A percentile compares a stretch with the other conserved stretches of the same genome.
Conservation (phyloP, 2,888 invertebrate species). For the Diarsia dahlii region DNA sequence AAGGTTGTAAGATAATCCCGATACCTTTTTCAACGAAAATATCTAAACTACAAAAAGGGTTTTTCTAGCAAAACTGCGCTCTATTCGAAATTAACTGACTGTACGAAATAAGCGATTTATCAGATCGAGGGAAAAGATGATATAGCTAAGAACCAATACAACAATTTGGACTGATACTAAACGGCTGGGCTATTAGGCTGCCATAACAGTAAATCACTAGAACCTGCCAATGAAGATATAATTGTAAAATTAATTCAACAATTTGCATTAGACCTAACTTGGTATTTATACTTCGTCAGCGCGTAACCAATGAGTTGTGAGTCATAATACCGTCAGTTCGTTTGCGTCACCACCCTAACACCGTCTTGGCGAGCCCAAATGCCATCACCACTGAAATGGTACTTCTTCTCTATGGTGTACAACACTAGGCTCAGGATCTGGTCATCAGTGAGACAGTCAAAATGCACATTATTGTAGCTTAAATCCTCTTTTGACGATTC, state of each 20-base stretch:
- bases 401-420: conserved; percentile 93
- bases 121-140: not conserved
- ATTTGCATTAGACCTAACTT: not conserved
- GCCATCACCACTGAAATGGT: conserved; percentile 94
- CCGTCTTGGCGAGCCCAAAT: conserved; percentile 90
- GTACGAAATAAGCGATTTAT: not conserved
- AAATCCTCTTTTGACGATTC: conserved; percentile 67
- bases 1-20: not conserved
- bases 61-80: not conserved
- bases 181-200: too few species aligned
- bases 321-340: conserved; percentile 27
- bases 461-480: conserved; percentile 73
- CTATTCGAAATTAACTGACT: not conserved
- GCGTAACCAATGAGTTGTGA: not conserved
- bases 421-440: conserved; percentile 92
- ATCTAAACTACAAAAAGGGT: not conserved
- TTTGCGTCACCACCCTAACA: conserved; percentile 66
- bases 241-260: not conserved
- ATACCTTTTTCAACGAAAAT: not conserved
- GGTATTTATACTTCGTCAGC: not conserved
- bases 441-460: conserved; percentile 79
- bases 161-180: not conserved
- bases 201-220: not conserved
- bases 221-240: not conserved
- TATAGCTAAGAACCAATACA: not conserved